Percentiles rank a stretch among this genome's conserved stretches.
Conservation (phyloP, 2,888 invertebrate species). For the Drosophila leonis region DNA sequence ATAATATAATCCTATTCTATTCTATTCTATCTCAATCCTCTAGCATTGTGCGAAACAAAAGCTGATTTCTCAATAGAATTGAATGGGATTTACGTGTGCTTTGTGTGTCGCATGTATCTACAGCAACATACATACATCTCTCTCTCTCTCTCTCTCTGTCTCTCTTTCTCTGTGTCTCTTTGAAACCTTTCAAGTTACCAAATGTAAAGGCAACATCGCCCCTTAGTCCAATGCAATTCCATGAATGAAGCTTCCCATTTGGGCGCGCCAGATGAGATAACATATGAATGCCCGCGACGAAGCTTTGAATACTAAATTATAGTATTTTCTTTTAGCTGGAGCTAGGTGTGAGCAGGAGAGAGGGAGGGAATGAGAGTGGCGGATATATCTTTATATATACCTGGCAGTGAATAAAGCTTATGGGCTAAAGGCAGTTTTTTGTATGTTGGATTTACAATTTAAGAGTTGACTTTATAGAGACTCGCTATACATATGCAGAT, state of each 20-base stretch:
- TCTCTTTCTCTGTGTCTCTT: neutral
- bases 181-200: conserved; percentile 34
- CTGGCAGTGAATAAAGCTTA: conserved; percentile 2
- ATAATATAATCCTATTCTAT: conserved; percentile 35
- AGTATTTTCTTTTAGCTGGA: neutral
- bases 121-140: neutral
- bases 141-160: neutral
- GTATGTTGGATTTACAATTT: neutral
- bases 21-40: conserved; percentile 11
- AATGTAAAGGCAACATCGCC: conserved; percentile 20
- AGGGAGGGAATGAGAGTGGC: neutral
- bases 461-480: neutral
- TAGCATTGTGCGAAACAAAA: conserved; percentile 29
- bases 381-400: neutral
- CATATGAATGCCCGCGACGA: conserved; percentile 6
- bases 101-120: conserved; percentile 1
- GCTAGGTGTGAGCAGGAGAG: no score
- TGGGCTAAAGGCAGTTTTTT: neutral
- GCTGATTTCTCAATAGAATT: conserved; percentile 29
- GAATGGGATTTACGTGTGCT: conserved; percentile 25
- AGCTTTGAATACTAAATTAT: conserved; percentile 8
- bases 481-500: neutral
- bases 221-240: neutral
- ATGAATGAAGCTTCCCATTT: conserved; percentile 5
- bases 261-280: conserved; percentile 9